Base-by-base conservation (phyloP, 1,140 invertebrate species). In the Conus ventricosus region DNA sequence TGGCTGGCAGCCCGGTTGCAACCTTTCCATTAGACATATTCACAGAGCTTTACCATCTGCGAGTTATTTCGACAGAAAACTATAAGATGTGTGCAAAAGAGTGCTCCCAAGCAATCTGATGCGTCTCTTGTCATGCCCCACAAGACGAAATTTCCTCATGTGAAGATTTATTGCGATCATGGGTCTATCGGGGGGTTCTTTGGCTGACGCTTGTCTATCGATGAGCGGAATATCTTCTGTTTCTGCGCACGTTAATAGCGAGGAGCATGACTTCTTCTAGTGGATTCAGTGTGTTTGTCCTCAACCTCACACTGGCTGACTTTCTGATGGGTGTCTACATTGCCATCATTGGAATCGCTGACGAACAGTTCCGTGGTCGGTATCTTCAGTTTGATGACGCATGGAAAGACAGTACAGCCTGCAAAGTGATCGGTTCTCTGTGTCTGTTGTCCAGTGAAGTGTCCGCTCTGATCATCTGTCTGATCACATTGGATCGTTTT, bases 281-380 rank as follows among this genome's bases (percentile, higher is more conserved):
- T 5, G 81, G 57, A 7, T 89, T 90, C 20, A 89, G 88, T 4
- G 82, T 90, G 7, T 91, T 92, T 20, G 89, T 93, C 39, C 85
- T 91, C 5, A 92, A 93, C 88, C 85, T 94, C 15, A 15, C 88
- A 90, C 57, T 92, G 13, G 90, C 93, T 39, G 93, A 94, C 85
- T 89, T 93, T n/a, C 84, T 92, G 10, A 94, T 93, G 93, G 93
- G 93, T 5, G 54, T 93, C 15, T 94, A 94, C 84, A 80, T 94
- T 54, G 60, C 91, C 5, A 91, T 94, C 20, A 93, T 94, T 39
- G 93, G 90, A 11, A 54, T 89, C 2, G 91, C 91, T 5, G 93
- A 94, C 78, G 75, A 83, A 5, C 39, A 84, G 20, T 93, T 90
- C 87, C 88, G 89, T n/a, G 92, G 91, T n/a, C 57, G 53, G 10